phyloP scores from a whole-genome alignment of 2,113 vertebrate genomes.

The Tylochromis polylepis region DNA sequence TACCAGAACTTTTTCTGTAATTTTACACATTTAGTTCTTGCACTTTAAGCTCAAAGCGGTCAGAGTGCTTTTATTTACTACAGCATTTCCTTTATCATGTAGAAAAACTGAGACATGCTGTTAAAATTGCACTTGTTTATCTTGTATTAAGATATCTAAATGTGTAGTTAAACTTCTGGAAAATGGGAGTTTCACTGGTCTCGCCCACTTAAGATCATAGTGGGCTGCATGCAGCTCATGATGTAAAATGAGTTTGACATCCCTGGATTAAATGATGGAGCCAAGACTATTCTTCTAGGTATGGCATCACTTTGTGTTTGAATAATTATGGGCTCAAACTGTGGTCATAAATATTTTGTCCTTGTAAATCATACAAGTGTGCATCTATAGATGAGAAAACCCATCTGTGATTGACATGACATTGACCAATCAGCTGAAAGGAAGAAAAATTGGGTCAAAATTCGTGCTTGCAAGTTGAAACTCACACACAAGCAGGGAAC shows the following conservation, averaged over 20 bases:
- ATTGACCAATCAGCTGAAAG: too few relatives aligned
- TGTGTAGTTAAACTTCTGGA: neutral
- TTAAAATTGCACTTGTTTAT: neutral
- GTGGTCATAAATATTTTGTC: too few relatives aligned
- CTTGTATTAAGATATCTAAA: too few relatives aligned
- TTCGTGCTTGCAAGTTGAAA: too few relatives aligned
- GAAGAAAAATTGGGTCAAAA: too few relatives aligned
- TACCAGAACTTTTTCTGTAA: neutral
- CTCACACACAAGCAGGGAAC: too few relatives aligned
- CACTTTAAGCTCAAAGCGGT: neutral
- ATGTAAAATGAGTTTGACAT: neutral
- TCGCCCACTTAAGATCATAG: neutral
- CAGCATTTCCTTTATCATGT: neutral
- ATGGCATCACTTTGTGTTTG: neutral
- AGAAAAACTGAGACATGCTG: neutral
- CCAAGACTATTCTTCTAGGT: neutral
- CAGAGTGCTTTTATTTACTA: neutral
- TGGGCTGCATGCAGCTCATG: neutral
- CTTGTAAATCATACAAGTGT: too few relatives aligned
- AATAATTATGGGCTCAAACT: too few relatives aligned
- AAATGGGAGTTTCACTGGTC: accelerated
- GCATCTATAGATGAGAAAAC: too few relatives aligned
- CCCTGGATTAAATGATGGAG: neutral
- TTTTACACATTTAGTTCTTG: neutral
- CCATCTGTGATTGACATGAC: too few relatives aligned